Evolutionary conservation across 2,113 vertebrate genomes (phyloP).

Genomic region (Eubucco bourcierii): DNA sequence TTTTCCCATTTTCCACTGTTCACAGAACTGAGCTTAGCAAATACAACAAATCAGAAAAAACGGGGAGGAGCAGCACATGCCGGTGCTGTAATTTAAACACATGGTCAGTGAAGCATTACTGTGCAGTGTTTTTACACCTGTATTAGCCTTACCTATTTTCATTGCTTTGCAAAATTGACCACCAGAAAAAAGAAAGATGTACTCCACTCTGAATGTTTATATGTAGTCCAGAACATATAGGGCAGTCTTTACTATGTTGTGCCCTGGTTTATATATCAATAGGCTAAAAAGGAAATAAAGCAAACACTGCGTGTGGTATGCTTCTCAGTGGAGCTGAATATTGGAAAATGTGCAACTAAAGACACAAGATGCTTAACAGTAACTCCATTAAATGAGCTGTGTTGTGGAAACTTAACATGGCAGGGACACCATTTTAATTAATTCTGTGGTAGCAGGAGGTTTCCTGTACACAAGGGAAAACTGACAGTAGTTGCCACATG

Average conservation of each 20-base stretch:
- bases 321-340: background rate
- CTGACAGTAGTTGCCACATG: background rate
- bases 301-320: background rate
- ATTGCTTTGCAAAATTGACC: background rate
- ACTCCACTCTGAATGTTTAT: background rate
- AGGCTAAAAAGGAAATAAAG: background rate
- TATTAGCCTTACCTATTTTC: slow-evolving; percentile 8
- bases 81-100: background rate
- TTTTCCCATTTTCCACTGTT: background rate
- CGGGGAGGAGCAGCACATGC: background rate
- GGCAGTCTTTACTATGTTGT: background rate
- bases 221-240: background rate
- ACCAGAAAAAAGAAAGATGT: background rate
- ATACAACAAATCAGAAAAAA: background rate
- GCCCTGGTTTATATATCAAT: background rate
- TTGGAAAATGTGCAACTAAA: background rate
- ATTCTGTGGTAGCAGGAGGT: background rate
- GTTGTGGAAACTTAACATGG: background rate
- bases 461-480: background rate
- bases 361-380: background rate
- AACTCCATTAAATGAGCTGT: background rate
- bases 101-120: background rate
- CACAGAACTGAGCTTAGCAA: background rate
- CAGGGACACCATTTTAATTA: background rate
- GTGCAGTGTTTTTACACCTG: background rate